Conservation (phyloP, 2,113 vertebrate species). For the Pluvianellus socialis region DNA sequence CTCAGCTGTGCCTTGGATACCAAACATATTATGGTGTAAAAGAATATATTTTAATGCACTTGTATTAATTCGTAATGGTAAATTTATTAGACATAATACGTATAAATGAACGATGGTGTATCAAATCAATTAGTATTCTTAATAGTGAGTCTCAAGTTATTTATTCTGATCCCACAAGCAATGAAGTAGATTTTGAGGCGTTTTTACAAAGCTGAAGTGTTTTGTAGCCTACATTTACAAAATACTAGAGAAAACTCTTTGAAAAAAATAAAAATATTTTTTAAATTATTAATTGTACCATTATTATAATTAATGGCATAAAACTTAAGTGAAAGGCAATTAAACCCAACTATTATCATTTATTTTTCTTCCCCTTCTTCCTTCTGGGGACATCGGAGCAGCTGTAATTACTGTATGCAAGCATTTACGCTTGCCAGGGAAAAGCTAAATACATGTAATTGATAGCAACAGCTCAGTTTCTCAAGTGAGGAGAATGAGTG, state of each 20-base stretch:
- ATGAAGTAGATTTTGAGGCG: not conserved
- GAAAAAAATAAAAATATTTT: not conserved
- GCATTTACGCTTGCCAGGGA: not conserved
- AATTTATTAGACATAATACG: not conserved
- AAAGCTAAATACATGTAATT: conserved; percentile 24
- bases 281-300: not conserved
- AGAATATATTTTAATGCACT: not conserved
- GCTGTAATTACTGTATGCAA: conserved; percentile 19
- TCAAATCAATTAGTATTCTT: not conserved
- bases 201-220: not conserved
- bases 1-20: not conserved
- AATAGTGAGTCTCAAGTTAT: not conserved
- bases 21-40: not conserved
- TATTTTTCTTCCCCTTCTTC: conserved; percentile 1
- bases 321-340: not conserved
- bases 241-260: not conserved
- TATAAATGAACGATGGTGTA: not conserved
- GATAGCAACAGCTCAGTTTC: conserved; percentile 8
- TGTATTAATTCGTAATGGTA: not conserved
- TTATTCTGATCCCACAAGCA: not conserved
- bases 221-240: not conserved
- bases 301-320: not conserved
- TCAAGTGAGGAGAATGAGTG: not conserved
- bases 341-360: not conserved
- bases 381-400: not conserved